phyloP scores from a whole-genome alignment of 2,888 invertebrate genomes.

The Bimastos eiseni region DNA sequence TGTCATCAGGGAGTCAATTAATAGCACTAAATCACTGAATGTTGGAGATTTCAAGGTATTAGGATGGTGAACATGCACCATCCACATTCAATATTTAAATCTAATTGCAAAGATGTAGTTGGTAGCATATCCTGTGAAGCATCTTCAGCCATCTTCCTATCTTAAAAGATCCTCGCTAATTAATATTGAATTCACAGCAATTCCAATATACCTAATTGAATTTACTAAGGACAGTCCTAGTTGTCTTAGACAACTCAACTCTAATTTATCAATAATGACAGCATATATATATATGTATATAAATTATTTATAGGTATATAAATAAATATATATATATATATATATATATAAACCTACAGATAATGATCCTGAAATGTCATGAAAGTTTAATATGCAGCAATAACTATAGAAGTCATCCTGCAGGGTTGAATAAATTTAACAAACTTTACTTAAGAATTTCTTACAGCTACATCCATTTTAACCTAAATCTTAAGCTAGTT shows the following conservation, averaged over 20 bases:
- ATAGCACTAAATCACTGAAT: too few relatives aligned
- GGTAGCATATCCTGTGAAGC: too few relatives aligned
- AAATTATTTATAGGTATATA: too few relatives aligned
- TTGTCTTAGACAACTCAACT: constrained; percentile 13
- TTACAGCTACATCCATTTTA: neutral
- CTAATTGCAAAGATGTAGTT: too few relatives aligned
- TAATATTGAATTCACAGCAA: neutral
- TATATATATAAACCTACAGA: neutral
- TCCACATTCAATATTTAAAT: neutral
- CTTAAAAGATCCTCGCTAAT: neutral
- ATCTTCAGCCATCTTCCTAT: neutral
- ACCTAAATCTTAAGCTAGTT: neutral
- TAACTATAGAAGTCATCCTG: neutral
- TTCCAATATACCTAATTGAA: neutral
- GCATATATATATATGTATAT: neutral
- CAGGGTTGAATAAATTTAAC: neutral
- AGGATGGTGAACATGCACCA: neutral
- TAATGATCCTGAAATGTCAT: neutral
- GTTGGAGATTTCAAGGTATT: too few relatives aligned
- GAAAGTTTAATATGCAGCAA: neutral
- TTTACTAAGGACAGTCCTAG: neutral
- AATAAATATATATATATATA: neutral
- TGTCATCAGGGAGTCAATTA: too few relatives aligned
- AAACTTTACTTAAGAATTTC: neutral
- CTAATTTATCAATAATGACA: neutral